Percentiles rank a stretch among this genome's conserved stretches.
These are phyloP conservation scores for Mesochorus sp. DNA, from an alignment of 2,888 invertebrate genomes.

Conservation along the genomic window DNA sequence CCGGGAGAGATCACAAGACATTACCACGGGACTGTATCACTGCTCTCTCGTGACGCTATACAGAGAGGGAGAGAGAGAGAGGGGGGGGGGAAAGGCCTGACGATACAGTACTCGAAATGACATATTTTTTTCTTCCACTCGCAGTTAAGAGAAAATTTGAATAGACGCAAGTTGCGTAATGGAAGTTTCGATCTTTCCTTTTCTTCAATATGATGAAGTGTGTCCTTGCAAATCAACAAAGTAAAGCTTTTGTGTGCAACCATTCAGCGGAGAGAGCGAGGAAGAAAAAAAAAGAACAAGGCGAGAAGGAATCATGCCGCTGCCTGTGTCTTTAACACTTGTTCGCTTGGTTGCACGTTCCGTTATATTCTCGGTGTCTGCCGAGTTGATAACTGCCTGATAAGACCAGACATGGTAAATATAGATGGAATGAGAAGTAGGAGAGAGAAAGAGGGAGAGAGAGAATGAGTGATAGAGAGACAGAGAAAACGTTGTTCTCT, in stretches of 20 bases:
- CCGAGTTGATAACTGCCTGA: slow-evolving; percentile 72
- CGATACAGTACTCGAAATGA: too few species aligned
- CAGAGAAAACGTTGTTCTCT: slow-evolving; percentile 17
- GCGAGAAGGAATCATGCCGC: not conserved
- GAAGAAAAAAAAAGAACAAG: not conserved
- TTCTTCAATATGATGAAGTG: not conserved
- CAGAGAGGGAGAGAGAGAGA: not conserved
- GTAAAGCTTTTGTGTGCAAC: not conserved
- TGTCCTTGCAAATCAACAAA: not conserved
- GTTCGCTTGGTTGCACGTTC: not conserved
- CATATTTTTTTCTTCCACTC: not conserved
- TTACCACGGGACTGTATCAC: not conserved
- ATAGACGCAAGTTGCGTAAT: not conserved
- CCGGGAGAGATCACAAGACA: slow-evolving; percentile 5
- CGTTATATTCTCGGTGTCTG: slow-evolving; percentile 59
- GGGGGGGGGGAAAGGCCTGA: not conserved
- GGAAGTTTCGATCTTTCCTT: not conserved
- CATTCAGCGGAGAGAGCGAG: not conserved
- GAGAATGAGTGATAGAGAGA: slow-evolving; percentile 25
- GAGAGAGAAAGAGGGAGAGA: slow-evolving; percentile 28
- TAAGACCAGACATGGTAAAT: slow-evolving; percentile 70
- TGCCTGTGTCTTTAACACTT: not conserved
- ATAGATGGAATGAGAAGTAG: slow-evolving; percentile 61
- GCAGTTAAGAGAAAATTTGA: not conserved
- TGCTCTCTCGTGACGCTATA: not conserved